Evolutionary conservation across 2,113 vertebrate species (phyloP).

Genomic region (Lagenorhynchus albirostris): DNA sequence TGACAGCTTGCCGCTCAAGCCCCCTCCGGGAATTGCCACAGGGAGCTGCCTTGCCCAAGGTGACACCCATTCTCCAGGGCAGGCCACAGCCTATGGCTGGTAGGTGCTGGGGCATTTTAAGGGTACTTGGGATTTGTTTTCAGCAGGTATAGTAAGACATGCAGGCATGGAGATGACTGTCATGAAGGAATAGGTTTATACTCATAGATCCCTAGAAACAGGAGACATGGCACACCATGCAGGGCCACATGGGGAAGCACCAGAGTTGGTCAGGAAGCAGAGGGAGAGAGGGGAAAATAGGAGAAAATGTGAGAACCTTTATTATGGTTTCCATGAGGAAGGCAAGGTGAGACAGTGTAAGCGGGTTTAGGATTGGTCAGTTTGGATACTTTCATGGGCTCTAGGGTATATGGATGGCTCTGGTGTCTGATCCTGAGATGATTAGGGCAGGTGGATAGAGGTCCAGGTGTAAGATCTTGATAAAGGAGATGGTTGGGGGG

Average conservation of each 20-base stretch:
- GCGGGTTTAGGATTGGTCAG: background rate
- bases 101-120: background rate
- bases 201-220: background rate
- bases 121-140: background rate
- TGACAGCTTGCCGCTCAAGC: background rate
- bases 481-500: background rate
- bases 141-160: background rate
- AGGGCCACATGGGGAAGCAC: background rate
- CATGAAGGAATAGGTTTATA: background rate
- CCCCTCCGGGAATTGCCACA: background rate
- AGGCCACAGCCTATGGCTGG: background rate
- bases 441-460: too few relatives aligned
- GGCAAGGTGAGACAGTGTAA: background rate
- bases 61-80: background rate
- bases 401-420: background rate
- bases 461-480: background rate
- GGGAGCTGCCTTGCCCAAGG: background rate
- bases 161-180: background rate
- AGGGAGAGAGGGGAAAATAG: background rate
- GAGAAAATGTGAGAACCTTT: background rate
- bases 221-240: accelerated
- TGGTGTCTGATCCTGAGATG: background rate
- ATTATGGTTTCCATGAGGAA: background rate
- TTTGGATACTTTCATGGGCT: background rate
- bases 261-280: background rate